Percentiles rank a stretch among this genome's conserved stretches.
Conservation (phyloP, 2,888 invertebrate genomes). For the Cartodere bifasciata region DNA sequence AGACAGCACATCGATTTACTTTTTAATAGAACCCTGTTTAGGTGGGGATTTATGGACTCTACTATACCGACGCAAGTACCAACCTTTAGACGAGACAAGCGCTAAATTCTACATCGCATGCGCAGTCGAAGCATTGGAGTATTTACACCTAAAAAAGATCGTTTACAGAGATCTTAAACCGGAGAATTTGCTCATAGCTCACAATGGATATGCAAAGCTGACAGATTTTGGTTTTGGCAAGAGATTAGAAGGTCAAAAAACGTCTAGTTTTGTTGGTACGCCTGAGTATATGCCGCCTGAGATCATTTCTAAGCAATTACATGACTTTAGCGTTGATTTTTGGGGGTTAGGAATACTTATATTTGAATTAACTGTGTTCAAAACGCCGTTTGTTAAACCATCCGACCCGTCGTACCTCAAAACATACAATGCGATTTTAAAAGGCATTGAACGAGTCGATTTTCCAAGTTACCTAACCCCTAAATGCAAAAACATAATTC, state of each 20-base stretch:
- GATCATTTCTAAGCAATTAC: conserved; percentile 74
- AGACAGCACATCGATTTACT: conserved; percentile 82
- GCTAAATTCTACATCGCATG: conserved; percentile 82
- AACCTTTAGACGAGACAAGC: conserved; percentile 57
- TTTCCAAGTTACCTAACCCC: conserved; percentile 69
- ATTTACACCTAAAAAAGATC: conserved; percentile 70
- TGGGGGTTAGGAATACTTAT: conserved; percentile 85
- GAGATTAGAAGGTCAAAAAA: conserved; percentile 54
- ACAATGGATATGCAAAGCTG: conserved; percentile 75
- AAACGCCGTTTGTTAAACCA: conserved; percentile 11
- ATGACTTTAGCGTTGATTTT: conserved; percentile 77
- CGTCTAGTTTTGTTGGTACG: conserved; percentile 91
- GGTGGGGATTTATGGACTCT: conserved; percentile 92
- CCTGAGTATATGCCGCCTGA: conserved; percentile 82
- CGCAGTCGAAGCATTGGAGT: conserved; percentile 81
- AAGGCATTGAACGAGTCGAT: conserved; percentile 47
- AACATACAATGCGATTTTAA: conserved; percentile 80
- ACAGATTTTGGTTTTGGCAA: conserved; percentile 93
- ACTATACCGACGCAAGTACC: conserved; percentile 55
- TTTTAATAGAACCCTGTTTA: conserved; percentile 83
- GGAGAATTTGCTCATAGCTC: conserved; percentile 79
- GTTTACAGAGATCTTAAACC: conserved; percentile 83
- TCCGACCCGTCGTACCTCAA: conserved; percentile 78
- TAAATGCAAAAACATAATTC: conserved; percentile 67
- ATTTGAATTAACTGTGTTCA: conserved; percentile 78